Evolutionary conservation across 1,140 invertebrate genomes (phyloP), one percentile per base, ranked within the genome.

Genomic region (Kradibia gibbosae): DNA sequence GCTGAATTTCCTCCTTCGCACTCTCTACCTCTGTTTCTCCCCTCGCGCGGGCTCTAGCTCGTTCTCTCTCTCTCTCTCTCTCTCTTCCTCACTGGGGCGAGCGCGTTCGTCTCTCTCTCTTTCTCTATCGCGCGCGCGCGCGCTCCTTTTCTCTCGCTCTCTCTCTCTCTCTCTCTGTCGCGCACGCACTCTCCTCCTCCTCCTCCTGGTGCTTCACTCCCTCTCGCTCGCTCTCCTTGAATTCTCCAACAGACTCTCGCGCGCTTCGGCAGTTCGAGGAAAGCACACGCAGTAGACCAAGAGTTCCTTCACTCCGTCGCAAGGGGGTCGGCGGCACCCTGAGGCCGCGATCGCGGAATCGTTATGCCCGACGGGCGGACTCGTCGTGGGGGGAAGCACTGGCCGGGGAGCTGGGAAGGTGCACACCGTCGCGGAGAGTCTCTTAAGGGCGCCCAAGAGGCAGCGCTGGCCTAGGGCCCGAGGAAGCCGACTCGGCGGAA

Each of bases 211-310:
- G n/a, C n/a, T n/a, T n/a, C n/a, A n/a, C n/a, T 62, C 10, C 78
- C 65, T 77, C 34, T 82, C 73, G 71, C 17, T 73, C 60, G 75
- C 72, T 53, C 10, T 77, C 15, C 60, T 65, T n/a, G n/a, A n/a
- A n/a, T n/a, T n/a, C n/a, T n/a, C n/a, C n/a, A n/a, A n/a, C n/a
- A n/a, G n/a, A n/a, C n/a, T n/a, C n/a, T n/a, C n/a, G n/a, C n/a
- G n/a, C n/a, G n/a, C 81, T 60, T 62, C 48, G 60, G 65, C 17
- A 15, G 20, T 28, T 28, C 34, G 31, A 36, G 7, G 5, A 50
- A 55, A 55, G 72, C 72, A 55, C 55, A 28, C 55, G 25, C 50
- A 74, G 17, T 17, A 53, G 34, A 67, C 62, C 62, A 67, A 36
- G 34, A 67, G 62, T 67, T 67, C 62, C 62, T 67, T 39, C 62